phyloP scores from a whole-genome alignment of 2,113 vertebrate species.

The rat (Rattus norvegicus) region DNA sequence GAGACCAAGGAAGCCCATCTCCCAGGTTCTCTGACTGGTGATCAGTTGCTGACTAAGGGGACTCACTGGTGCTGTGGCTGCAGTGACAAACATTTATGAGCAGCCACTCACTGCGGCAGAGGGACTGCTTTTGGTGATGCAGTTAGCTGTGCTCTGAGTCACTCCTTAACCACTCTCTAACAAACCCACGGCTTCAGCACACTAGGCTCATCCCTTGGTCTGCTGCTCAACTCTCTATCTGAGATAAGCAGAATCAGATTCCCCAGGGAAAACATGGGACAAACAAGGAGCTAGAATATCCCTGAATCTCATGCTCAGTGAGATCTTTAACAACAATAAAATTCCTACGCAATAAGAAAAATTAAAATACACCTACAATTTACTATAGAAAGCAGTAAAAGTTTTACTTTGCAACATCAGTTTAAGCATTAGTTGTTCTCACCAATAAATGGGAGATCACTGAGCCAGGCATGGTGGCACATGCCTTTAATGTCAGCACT shows the following conservation, averaged over 20 bases:
- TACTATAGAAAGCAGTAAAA: conserved; percentile 10
- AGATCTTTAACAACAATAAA: neutral
- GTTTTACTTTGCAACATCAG: conserved; percentile 27
- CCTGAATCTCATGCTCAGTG: neutral
- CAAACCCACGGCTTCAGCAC: neutral
- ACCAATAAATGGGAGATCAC: conserved; percentile 1
- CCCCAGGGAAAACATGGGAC: neutral
- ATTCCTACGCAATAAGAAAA: neutral
- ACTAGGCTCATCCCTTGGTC: neutral
- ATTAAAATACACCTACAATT: neutral
- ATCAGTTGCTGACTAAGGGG: neutral
- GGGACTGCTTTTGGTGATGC: neutral
- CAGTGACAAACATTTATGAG: neutral
- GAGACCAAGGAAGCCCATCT: neutral
- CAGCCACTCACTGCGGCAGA: neutral
- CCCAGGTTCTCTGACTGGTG: neutral
- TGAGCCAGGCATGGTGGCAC: neutral
- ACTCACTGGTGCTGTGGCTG: neutral
- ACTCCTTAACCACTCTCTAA: neutral
- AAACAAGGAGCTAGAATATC: neutral
- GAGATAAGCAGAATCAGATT: neutral
- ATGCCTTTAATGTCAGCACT: neutral
- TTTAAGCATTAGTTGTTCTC: conserved; percentile 50
- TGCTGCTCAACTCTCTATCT: neutral
- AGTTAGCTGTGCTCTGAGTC: neutral